A percentile compares a stretch with the other conserved stretches of the same genome.
Conservation (phyloP, 2,797 vertebrate species). For the Neopelma chrysocephalum region DNA sequence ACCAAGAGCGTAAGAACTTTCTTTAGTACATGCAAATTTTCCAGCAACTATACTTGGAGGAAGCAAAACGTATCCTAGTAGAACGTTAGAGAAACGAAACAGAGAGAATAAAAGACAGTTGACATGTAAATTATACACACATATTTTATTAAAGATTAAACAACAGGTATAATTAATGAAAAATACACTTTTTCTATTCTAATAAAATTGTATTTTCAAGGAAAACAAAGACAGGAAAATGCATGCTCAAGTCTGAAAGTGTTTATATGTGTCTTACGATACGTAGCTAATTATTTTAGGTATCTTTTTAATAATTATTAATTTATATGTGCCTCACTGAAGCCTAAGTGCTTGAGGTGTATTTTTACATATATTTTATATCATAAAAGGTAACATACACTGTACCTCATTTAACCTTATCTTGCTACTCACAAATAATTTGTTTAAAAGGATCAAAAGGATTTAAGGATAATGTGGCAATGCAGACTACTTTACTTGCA, state of each 20-base stretch:
- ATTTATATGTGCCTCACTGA: not conserved
- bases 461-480: constrained; percentile 13
- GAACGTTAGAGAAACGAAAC: not conserved
- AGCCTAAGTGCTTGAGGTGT: not conserved
- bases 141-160: not conserved
- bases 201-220: not conserved
- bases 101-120: not conserved
- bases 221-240: not conserved
- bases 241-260: not conserved
- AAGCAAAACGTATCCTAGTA: not conserved
- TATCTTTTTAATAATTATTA: not conserved
- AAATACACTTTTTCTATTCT: not conserved
- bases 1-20: not conserved
- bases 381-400: not conserved
- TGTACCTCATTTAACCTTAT: not conserved
- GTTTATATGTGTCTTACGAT: not conserved
- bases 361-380: not conserved
- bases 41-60: not conserved
- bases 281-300: not conserved
- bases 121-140: not conserved
- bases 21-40: not conserved
- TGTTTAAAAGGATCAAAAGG: constrained; percentile 7
- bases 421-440: not conserved
- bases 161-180: not conserved
- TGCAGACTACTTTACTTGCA: not conserved